phyloP scores from a whole-genome alignment of 1,140 invertebrate genomes.

The Zelostemma sp. region DNA sequence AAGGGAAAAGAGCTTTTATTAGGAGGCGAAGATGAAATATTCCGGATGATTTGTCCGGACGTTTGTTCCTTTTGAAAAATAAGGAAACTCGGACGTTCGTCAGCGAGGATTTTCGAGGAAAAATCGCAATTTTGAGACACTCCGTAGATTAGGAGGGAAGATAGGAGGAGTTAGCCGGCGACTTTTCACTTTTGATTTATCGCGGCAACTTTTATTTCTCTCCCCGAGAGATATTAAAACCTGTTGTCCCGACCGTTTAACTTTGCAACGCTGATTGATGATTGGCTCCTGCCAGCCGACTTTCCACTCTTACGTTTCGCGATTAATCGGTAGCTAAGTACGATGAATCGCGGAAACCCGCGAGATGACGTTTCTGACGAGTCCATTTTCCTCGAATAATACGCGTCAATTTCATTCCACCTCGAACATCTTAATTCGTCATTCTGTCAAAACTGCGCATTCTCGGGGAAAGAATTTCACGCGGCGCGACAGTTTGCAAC shows the following conservation, averaged over 20 bases:
- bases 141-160: slow-evolving; percentile 40
- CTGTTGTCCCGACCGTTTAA: slow-evolving; percentile 69
- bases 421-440: slow-evolving; percentile 2
- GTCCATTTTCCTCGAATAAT: slow-evolving; percentile 36
- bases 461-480: slow-evolving; percentile 18
- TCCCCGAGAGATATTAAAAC: slow-evolving; percentile 67
- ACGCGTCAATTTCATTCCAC: slow-evolving; percentile 32
- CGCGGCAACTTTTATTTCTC: slow-evolving; percentile 68
- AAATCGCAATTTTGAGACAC: slow-evolving; percentile 49
- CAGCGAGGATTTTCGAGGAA: slow-evolving; percentile 30
- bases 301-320: slow-evolving; percentile 44
- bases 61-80: neutral
- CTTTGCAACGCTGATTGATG: slow-evolving; percentile 66
- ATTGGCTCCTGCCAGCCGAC: slow-evolving; percentile 53
- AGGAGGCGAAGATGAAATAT: neutral
- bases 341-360: slow-evolving; percentile 12
- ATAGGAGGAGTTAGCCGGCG: slow-evolving; percentile 51
- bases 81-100: slow-evolving; percentile 25
- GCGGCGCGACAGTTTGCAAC: slow-evolving; percentile 26
- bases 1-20: too few species aligned
- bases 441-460: neutral
- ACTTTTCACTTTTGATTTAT: slow-evolving; percentile 72
- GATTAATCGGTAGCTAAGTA: slow-evolving; percentile 48
- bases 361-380: slow-evolving; percentile 32
- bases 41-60: neutral